A percentile compares a stretch with the other conserved stretches of the same genome.
Conservation (phyloP, 2,113 vertebrate species). For the Pyrgilauda ruficollis region DNA sequence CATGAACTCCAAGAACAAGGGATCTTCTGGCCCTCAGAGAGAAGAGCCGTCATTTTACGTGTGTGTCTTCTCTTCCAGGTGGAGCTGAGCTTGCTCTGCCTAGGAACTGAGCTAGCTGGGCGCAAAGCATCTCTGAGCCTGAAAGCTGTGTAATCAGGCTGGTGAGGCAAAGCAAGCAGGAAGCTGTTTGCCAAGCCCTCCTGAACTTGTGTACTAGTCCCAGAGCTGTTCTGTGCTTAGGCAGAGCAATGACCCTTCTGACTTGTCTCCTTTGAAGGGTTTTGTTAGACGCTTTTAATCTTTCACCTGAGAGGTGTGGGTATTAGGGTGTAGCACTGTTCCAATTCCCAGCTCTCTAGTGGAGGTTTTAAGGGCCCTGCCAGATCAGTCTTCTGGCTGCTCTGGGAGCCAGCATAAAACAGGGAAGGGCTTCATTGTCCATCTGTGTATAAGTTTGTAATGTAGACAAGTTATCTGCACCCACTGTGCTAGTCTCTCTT, state of each 20-base stretch:
- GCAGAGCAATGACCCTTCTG: not conserved
- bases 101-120: not conserved
- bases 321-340: fast-evolving
- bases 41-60: not conserved
- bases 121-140: not conserved
- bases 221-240: not conserved
- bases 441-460: fast-evolving
- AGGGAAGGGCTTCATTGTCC: not conserved
- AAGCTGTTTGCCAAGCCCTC: not conserved
- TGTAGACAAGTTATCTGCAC: not conserved
- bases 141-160: not conserved
- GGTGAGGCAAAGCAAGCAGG: not conserved
- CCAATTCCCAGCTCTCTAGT: fast-evolving
- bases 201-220: not conserved
- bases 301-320: not conserved
- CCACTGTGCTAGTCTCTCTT: not conserved
- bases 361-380: not conserved
- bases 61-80: not conserved
- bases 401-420: not conserved
- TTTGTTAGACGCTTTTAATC: not conserved
- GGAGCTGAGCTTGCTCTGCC: not conserved
- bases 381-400: not conserved
- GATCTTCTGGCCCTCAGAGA: not conserved
- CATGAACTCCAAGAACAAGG: not conserved
- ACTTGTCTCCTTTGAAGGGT: not conserved